A percentile compares a stretch with the other conserved stretches of the same genome.
Evolutionary conservation across 23 tunicate genomes (phyloP).

Genomic region (Diplosoma virens): DNA sequence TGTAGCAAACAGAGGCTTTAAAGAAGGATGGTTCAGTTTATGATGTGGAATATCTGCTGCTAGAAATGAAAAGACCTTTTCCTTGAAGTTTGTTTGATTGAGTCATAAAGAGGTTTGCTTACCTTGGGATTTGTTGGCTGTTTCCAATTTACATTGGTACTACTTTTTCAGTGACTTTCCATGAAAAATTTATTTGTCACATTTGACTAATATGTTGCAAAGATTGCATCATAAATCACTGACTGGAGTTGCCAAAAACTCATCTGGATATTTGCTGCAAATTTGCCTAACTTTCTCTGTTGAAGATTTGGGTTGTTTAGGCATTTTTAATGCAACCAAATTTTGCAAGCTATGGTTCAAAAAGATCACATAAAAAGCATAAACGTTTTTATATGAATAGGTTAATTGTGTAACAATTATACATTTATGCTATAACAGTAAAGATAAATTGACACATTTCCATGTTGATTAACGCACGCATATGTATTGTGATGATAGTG

Average conservation of each 20-base stretch:
- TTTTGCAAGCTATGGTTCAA: no score
- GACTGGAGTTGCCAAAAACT: conserved; percentile 13
- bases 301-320: no score
- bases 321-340: no score
- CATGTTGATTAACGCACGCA: no score
- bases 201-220: conserved; percentile 22
- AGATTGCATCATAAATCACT: neutral
- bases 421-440: no score
- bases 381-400: no score
- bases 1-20: conserved; percentile 16
- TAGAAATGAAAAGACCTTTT: conserved; percentile 8
- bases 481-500: no score
- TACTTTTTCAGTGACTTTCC: conserved; percentile 18
- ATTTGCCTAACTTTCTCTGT: no score
- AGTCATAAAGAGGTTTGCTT: neutral
- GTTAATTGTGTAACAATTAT: no score
- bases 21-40: conserved; percentile 19
- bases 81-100: conserved; percentile 1
- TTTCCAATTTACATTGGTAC: conserved; percentile 5
- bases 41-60: conserved; percentile 20
- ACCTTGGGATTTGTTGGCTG: no score
- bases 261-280: neutral
- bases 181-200: conserved; percentile 11
- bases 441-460: no score
- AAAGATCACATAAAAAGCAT: no score